These are phyloP conservation scores for Callinectes sapidus DNA, from an alignment of 2,888 invertebrate species.

Conservation along the genomic window DNA sequence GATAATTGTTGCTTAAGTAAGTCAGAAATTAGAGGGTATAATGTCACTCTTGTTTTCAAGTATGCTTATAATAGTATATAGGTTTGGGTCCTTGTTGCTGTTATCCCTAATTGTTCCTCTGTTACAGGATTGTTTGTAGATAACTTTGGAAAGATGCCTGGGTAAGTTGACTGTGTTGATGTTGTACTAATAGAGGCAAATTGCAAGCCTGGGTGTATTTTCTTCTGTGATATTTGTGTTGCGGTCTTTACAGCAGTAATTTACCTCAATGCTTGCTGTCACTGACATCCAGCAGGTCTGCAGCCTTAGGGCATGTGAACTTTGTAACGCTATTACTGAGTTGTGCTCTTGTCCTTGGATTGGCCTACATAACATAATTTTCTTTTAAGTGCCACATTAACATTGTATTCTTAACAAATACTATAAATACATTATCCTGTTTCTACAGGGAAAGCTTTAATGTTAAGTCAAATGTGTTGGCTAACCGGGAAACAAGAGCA, in stretches of 20 bases:
- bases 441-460: too few relatives aligned
- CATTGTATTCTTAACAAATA: too few relatives aligned
- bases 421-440: too few relatives aligned
- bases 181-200: conserved; percentile 57
- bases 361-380: too few relatives aligned
- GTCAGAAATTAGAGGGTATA: neutral
- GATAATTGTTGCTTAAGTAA: neutral
- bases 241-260: conserved; percentile 39
- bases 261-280: neutral
- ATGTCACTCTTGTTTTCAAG: neutral
- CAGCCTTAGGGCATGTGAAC: too few relatives aligned
- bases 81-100: neutral
- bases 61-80: neutral
- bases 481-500: too few relatives aligned
- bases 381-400: too few relatives aligned
- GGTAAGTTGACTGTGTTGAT: conserved; percentile 65
- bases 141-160: conserved; percentile 68
- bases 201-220: conserved; percentile 55
- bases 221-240: conserved; percentile 54
- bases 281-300: neutral
- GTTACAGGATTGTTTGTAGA: conserved; percentile 69
- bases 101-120: conserved; percentile 54
- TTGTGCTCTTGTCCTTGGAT: too few relatives aligned
- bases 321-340: too few relatives aligned
- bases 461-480: too few relatives aligned